Conservation (phyloP, 2,113 vertebrate species). For the Xenopus borealis region DNA sequence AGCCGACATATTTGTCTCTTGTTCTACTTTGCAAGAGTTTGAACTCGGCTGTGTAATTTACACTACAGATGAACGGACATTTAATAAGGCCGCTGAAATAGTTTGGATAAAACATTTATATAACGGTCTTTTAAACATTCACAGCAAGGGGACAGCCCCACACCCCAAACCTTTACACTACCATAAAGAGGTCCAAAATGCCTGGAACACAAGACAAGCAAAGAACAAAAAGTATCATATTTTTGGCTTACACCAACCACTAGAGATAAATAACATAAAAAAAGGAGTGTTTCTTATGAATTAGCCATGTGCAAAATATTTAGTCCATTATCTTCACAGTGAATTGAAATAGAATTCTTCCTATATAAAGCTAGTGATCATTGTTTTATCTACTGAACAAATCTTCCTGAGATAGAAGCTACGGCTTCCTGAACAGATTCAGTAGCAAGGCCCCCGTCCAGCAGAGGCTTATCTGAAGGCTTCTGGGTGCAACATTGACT, state of each 20-base stretch:
- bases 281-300: conserved; percentile 26
- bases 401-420: conserved; percentile 46
- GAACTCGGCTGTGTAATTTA: too few relatives aligned
- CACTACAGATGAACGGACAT: too few relatives aligned
- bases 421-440: conserved; percentile 34
- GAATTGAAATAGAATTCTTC: conserved; percentile 16
- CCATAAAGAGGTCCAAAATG: too few relatives aligned
- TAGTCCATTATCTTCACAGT: conserved; percentile 6
- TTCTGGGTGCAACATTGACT: too few relatives aligned
- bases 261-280: not conserved
- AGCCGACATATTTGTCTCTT: too few relatives aligned
- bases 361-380: not conserved
- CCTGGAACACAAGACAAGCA: not conserved
- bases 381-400: not conserved
- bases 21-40: too few relatives aligned
- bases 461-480: conserved; percentile 54
- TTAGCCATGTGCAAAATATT: conserved; percentile 12
- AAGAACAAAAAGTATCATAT: not conserved
- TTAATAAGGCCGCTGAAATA: too few relatives aligned
- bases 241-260: not conserved
- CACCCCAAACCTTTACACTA: too few relatives aligned
- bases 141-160: too few relatives aligned
- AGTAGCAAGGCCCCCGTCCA: conserved; percentile 56
- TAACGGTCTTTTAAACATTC: too few relatives aligned
- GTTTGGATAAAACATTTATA: too few relatives aligned